Percentiles rank a stretch among this genome's conserved stretches.
phyloP scores from a whole-genome alignment of 2,113 vertebrate genomes.

The Pontoporia blainvillei region DNA sequence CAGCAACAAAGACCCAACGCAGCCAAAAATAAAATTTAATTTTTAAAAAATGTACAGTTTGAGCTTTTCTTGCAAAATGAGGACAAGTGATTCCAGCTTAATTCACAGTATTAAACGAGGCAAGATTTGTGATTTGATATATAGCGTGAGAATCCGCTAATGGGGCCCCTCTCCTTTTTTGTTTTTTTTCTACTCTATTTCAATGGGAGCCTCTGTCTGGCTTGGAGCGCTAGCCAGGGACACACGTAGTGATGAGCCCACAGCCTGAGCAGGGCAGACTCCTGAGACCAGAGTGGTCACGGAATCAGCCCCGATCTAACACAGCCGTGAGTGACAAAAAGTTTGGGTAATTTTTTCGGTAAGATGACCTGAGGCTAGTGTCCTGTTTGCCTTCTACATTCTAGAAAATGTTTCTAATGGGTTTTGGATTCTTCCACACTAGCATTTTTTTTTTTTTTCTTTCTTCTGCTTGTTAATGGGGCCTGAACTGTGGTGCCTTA shows the following conservation, averaged over 20 bases:
- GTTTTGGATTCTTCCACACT: background rate
- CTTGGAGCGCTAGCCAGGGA: background rate
- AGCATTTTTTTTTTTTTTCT: background rate
- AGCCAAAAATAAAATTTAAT: too few species aligned
- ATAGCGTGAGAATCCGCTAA: fast-evolving
- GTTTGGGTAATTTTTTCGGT: slow-evolving; percentile 19
- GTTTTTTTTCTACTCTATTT: too few species aligned
- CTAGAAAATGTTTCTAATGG: background rate
- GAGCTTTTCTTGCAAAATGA: background rate
- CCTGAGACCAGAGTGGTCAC: background rate
- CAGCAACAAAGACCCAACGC: too few species aligned
- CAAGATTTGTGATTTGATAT: background rate
- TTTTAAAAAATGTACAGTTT: too few species aligned
- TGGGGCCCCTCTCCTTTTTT: background rate
- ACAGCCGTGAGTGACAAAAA: background rate
- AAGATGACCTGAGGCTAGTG: slow-evolving; percentile 24
- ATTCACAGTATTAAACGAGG: background rate
- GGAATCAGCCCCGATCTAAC: background rate
- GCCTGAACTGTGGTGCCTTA: background rate
- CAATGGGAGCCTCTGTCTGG: background rate
- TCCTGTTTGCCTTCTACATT: background rate
- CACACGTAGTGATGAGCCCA: background rate
- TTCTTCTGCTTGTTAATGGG: background rate
- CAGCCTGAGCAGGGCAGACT: background rate
- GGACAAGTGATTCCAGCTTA: background rate